Evolutionary conservation across 2,113 vertebrate genomes (phyloP), one percentile per base, ranked within the genome.

Genomic region (Pollimyrus isidori): DNA sequence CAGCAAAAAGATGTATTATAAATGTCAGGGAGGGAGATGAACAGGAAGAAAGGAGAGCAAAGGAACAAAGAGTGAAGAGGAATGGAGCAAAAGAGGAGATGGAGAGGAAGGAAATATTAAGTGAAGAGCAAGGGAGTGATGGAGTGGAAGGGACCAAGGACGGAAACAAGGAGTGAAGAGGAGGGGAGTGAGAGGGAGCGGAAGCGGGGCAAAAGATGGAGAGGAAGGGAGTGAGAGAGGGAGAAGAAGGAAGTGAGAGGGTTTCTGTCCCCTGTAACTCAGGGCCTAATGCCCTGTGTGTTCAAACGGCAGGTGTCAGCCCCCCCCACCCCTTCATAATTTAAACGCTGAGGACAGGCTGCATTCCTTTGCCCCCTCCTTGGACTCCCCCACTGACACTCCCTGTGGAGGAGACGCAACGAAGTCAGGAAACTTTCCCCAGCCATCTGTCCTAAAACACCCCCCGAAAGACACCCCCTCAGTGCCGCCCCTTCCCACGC

Each of bases 401-500:
- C 92, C 94, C 94, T 91, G 92, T 92, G 93, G 94, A 91, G 80
- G 90, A 87, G 89, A 89, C 69, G 90, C 90, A 88, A 93, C 92
- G 17, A 95, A 95, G 93, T 94, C 94, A 94, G 93, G 92, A 94
- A 93, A 95, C 94, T 95, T 80, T 95, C 95, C 94, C 94, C 93
- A 93, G 94, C 95, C 95, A 96, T 95, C 94, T 95, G 95, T 96
- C 94, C 95, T 93, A 91, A 92, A 94, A 92, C 87, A 91, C 45
- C 92, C 92, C 92, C 92, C 56, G 88, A 87, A 91, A 90, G 93
- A 87, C 91, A 92, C 95, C 94, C 93, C 95, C 96, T 95, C 95
- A 95, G 96, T 94, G 94, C 95, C 97, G 93, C 95, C 94, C 95
- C 97, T 96, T 97, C 97, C 96, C 92, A 98, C 97, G 97, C 94